phyloP scores from a whole-genome alignment of 2,888 invertebrate genomes.

The Temnothorax unifasciatus region DNA sequence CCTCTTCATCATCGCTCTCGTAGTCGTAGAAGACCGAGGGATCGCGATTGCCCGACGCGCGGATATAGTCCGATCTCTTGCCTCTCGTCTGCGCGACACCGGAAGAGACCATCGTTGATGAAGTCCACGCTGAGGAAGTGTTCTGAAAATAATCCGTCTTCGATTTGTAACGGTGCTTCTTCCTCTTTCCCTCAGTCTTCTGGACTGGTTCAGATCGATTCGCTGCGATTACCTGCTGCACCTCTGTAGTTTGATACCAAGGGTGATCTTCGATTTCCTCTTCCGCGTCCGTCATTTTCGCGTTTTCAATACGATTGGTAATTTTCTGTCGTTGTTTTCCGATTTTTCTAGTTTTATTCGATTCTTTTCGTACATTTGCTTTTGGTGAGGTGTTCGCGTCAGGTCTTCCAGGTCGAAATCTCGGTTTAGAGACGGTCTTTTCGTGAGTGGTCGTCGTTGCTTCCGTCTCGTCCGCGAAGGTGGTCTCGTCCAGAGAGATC shows the following conservation, averaged over 20 bases:
- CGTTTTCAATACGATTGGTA: background rate
- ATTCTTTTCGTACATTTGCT: background rate
- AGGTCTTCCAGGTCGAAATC: background rate
- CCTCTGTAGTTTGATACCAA: constrained; percentile 37
- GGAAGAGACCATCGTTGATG: background rate
- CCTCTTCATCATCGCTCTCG: background rate
- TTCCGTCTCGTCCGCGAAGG: constrained; percentile 43
- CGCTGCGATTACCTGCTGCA: constrained; percentile 27
- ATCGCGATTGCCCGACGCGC: constrained; percentile 1
- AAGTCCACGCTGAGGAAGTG: background rate
- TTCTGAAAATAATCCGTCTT: background rate
- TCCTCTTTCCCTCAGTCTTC: background rate
- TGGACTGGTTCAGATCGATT: background rate
- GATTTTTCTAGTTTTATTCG: background rate
- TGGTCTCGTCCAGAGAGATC: constrained; percentile 60
- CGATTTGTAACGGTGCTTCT: background rate
- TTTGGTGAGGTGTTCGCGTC: background rate
- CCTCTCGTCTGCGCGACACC: constrained; percentile 6
- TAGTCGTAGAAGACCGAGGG: constrained; percentile 22
- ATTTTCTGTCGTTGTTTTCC: background rate
- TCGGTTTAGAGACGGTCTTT: background rate
- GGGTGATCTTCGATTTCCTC: constrained; percentile 4
- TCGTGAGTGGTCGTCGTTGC: background rate
- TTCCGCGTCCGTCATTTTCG: background rate
- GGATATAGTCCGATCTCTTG: constrained; percentile 28